These are phyloP conservation scores for Harpalus rufipes DNA, from an alignment of 2,888 invertebrate species.

Conservation along the genomic window DNA sequence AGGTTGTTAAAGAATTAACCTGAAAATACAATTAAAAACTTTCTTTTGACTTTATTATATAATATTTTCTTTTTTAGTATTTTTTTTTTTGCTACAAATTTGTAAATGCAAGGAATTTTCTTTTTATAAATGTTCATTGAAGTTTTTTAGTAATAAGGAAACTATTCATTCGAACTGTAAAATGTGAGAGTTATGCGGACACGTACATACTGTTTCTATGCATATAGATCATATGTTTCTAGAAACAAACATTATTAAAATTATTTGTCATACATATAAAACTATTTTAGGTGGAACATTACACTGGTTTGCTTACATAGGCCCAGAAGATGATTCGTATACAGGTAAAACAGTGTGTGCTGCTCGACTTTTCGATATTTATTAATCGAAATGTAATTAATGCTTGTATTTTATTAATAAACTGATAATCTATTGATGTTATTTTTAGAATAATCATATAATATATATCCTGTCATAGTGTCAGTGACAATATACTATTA, in stretches of 20 bases:
- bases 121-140: too few relatives aligned
- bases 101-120: too few relatives aligned
- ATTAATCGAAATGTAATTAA: constrained; percentile 32
- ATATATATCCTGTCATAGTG: constrained; percentile 15
- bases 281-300: constrained; percentile 73
- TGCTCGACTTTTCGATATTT: constrained; percentile 19
- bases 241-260: constrained; percentile 38
- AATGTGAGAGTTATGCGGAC: too few relatives aligned
- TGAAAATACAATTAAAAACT: neutral
- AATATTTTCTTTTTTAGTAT: too few relatives aligned
- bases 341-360: constrained; percentile 58
- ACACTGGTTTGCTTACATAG: constrained; percentile 77
- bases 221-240: too few relatives aligned
- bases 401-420: constrained; percentile 62
- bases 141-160: too few relatives aligned
- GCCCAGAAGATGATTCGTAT: constrained; percentile 72
- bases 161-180: too few relatives aligned
- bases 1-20: too few relatives aligned
- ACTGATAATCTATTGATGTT: constrained; percentile 31
- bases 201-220: too few relatives aligned
- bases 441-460: constrained; percentile 35
- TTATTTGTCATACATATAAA: constrained; percentile 59
- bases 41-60: too few relatives aligned
- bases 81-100: too few relatives aligned
- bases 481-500: neutral